Evolutionary conservation across 2,113 vertebrate genomes (phyloP).

Genomic region (Nycticorax nycticorax): DNA sequence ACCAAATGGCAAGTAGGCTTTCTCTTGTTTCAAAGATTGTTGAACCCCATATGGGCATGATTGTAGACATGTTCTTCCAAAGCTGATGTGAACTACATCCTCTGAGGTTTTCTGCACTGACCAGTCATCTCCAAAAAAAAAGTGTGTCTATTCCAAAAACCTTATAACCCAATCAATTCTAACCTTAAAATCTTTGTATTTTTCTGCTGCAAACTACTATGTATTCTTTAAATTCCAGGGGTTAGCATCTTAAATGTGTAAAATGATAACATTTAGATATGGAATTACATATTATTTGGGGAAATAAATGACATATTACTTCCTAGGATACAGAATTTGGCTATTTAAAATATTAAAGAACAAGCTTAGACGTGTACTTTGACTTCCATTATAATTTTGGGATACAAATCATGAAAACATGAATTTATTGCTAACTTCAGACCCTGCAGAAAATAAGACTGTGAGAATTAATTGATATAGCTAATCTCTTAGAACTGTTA

Average conservation of each 20-base stretch:
- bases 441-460: neutral
- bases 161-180: neutral
- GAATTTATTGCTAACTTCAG: neutral
- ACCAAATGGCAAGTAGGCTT: neutral
- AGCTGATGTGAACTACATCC: neutral
- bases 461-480: neutral
- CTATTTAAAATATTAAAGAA: neutral
- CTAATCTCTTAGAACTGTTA: neutral
- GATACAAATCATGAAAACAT: neutral
- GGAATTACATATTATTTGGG: neutral
- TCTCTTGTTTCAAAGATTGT: neutral
- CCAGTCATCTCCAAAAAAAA: neutral
- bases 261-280: rapidly evolving
- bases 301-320: neutral
- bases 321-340: neutral
- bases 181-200: neutral
- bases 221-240: neutral
- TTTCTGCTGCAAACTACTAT: neutral
- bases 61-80: neutral
- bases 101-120: neutral
- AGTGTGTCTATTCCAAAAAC: rapidly evolving
- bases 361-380: neutral
- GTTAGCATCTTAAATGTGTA: neutral
- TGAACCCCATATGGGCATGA: neutral
- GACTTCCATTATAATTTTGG: neutral